phyloP scores from a whole-genome alignment of 2,113 vertebrate genomes.

The Jacana jacana region DNA sequence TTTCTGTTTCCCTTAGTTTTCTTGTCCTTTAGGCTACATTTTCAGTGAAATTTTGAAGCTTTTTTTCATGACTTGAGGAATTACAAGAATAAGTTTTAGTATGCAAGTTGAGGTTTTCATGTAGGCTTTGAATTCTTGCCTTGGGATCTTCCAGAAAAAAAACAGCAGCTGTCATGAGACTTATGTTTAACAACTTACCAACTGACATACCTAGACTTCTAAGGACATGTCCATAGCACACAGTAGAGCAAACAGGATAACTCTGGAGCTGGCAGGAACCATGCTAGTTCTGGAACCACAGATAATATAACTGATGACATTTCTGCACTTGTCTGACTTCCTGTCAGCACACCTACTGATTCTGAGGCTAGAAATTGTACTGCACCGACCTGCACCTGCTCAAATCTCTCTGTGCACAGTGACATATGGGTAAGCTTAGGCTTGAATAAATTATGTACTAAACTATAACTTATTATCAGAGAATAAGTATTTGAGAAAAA shows the following conservation, averaged over 20 bases:
- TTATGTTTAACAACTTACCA: not conserved
- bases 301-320: conserved; percentile 7
- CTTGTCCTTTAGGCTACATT: not conserved
- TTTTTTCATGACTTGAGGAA: not conserved
- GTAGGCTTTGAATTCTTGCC: not conserved
- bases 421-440: not conserved
- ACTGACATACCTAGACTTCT: not conserved
- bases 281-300: not conserved
- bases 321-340: conserved; percentile 7
- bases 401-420: not conserved
- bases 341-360: not conserved
- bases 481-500: not conserved
- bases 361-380: not conserved
- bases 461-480: not conserved
- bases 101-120: not conserved
- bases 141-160: not conserved
- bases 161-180: not conserved
- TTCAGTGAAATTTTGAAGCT: not conserved
- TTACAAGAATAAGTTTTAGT: not conserved
- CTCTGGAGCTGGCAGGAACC: not conserved
- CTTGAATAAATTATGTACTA: not conserved
- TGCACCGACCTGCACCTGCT: not conserved
- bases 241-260: not conserved
- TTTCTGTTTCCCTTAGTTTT: not conserved
- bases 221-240: not conserved